Percentiles rank a stretch among this genome's conserved stretches.
These are phyloP conservation scores for Labrus mixtus DNA, from an alignment of 2,113 vertebrate genomes.

Conservation along the genomic window DNA sequence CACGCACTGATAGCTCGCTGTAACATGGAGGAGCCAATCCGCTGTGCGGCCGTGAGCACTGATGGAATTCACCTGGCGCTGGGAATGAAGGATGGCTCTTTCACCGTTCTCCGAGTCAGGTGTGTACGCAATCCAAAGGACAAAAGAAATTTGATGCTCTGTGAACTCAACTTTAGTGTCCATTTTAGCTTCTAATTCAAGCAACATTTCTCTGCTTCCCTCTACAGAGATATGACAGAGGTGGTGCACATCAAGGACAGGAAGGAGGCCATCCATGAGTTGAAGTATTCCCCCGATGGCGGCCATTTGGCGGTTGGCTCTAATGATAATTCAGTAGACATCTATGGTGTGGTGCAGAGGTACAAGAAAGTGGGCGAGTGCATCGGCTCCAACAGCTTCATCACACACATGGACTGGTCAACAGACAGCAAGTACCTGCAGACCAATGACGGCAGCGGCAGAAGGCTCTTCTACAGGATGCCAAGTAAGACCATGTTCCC, in stretches of 20 bases:
- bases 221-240: slow-evolving; percentile 96
- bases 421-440: slow-evolving; percentile 95
- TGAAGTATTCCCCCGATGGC: slow-evolving; percentile 98
- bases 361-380: slow-evolving; percentile 96
- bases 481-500: slow-evolving; percentile 86
- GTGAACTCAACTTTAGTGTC: slow-evolving; percentile 13
- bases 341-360: slow-evolving; percentile 96
- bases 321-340: slow-evolving; percentile 94
- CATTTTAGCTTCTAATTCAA: slow-evolving; percentile 18
- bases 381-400: slow-evolving; percentile 92
- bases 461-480: slow-evolving; percentile 95
- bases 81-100: slow-evolving; percentile 99
- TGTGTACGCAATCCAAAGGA: slow-evolving; percentile 59
- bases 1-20: slow-evolving; percentile 97
- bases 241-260: slow-evolving; percentile 99
- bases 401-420: slow-evolving; percentile 99
- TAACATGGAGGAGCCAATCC: slow-evolving; percentile 98
- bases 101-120: slow-evolving; percentile 97
- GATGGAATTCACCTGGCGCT: slow-evolving; percentile 97
- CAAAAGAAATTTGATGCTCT: slow-evolving; percentile 5
- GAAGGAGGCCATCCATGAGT: slow-evolving; percentile 97
- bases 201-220: slow-evolving; percentile 4
- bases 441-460: slow-evolving; percentile 94
- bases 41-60: slow-evolving; percentile 94
- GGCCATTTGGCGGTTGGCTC: slow-evolving; percentile 95